Evolutionary conservation across 2,797 vertebrate genomes (phyloP).

Genomic region (Anguilla marmorata): DNA sequence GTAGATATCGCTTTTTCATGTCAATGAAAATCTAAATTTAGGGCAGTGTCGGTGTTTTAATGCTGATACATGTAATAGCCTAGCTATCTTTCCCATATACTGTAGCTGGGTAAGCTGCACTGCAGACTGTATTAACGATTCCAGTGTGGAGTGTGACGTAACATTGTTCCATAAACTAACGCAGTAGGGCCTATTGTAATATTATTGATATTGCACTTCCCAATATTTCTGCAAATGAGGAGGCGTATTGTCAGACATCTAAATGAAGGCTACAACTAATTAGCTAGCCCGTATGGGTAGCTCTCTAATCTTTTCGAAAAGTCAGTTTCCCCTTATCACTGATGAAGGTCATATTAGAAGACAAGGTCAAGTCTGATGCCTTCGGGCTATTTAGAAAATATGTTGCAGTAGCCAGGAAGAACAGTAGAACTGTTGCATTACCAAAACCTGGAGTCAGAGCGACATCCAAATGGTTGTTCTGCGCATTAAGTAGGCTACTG

Average conservation of each 20-base stretch:
- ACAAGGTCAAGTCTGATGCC: conserved; percentile 42
- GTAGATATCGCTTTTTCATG: background rate
- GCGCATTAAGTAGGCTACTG: background rate
- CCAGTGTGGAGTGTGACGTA: background rate
- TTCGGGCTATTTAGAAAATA: background rate
- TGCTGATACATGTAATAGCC: background rate
- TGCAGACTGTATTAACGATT: conserved; percentile 12
- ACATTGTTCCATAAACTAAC: background rate
- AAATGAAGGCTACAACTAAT: background rate
- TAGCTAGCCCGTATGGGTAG: background rate
- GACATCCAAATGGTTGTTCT: background rate
- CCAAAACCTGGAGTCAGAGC: background rate
- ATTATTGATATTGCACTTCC: background rate
- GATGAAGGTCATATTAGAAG: conserved; percentile 41
- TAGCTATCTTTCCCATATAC: background rate
- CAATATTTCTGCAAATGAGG: background rate
- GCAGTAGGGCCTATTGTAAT: background rate
- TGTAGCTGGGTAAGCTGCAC: background rate
- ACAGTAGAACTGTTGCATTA: background rate
- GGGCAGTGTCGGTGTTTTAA: background rate
- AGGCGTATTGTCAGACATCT: background rate
- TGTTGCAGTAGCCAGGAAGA: background rate
- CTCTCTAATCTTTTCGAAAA: background rate
- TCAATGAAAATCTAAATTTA: background rate
- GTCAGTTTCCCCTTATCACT: background rate